Base-by-base conservation (phyloP, 2,888 invertebrate species). In the Dascillus cervinus region DNA sequence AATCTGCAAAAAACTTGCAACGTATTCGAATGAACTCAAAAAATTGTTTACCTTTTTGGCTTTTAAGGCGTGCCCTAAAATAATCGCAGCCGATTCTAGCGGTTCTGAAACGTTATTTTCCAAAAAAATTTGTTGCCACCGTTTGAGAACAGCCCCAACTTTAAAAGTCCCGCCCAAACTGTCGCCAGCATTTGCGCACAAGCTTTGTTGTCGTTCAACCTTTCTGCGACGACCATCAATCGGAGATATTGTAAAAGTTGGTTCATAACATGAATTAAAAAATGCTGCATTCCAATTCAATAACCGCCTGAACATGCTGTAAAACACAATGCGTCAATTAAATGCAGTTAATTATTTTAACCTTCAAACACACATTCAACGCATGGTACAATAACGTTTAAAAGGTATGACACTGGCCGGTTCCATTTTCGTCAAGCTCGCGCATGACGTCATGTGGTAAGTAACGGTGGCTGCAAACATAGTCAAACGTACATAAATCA, bases 1-100 rank as follows among this genome's bases (percentile, higher is more conserved):
- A 38, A 56, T 47, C 63, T 65, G 34, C 22, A 46, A 43, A 29
- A 26, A 32, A 43, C 15, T 21, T 21, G 21, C 22, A 15, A 20
- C 24, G 11, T 13, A 6, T 19, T 26, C 10, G 11, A 28, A 22
- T 28, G 20, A 1, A 13, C 15, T 23, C 10, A 30, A 24, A 14
- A 32, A 22, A 17, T 17, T 26, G 51, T 55, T 58, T 63, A 77
- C 77, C 58, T 71, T 73, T 46, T 64, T 67, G 5, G 58, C 62
- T 22, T 67, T 62, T 19, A 75, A 50, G 24, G 72, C 66, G 54
- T 72, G 70, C 8, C 75, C 72, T 26, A 74, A 56, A 39, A 78
- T 72, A 45, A 71, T 67, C 43, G 73, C 70, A 23, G 73, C 63
- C 33, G 75, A 74, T 47, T 69, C 67, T 2, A 67, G 60, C 3